Base-by-base conservation (phyloP, 2,888 invertebrate genomes). In the Crepidodera aurea region DNA sequence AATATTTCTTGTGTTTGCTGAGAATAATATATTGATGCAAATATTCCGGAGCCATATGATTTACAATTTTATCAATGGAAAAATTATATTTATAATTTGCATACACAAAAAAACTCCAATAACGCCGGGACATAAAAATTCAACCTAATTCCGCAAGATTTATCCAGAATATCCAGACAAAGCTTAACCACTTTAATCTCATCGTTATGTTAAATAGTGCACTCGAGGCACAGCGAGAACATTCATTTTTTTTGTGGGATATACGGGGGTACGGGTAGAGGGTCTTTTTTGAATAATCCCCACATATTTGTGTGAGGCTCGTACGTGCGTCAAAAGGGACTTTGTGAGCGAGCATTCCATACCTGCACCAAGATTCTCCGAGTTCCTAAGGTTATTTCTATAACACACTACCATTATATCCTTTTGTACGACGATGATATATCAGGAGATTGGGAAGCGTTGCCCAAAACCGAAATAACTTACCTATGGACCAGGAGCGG, bases 301-400 rank as follows among this genome's bases (percentile, higher is more conserved):
- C 46, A 60, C 60, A 60, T 60, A 60, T 37, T 60, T 60, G 53
- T 60, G 39, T 2, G 29, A 1, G 42, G 16, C 18, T 16, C 42
- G 39, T 12, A 39, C 10, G 12, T 12, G 39, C 60, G 37, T 53
- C 60, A 27, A 51, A 39, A 19, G 46, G 39, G 13, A 53, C 51
- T 60, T 60, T 60, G 54, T 48, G 54, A 60, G n/a, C n/a, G n/a
- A 60, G 27, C 54, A 60, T 60, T 60, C 60, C 60, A 48, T 60
- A 54, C 54, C 48, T 60, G 18, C 54, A 40, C 29, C 25, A 48
- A 44, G 53, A 54, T 60, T 60, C 60, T 44, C 39, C 12, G 54
- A 48, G 46, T 60, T 53, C 60, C 60, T 16, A 34, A 53, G 44
- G 54, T 54, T 54, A 54, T 54, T 54, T 42, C 42, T 42, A 16